phyloP scores from a whole-genome alignment of 2,888 invertebrate genomes.

The Apoderus coryli region DNA sequence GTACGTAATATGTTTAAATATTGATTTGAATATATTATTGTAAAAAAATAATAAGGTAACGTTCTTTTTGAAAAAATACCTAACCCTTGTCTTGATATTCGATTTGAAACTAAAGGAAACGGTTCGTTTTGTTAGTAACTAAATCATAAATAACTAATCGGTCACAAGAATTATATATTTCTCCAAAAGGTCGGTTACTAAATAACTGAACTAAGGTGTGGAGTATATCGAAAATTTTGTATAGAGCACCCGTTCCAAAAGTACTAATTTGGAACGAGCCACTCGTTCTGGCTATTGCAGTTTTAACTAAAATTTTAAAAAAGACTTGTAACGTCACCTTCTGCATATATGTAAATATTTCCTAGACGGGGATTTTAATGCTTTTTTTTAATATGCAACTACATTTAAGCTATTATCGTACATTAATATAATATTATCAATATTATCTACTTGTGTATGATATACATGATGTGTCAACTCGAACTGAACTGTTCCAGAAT shows the following conservation, averaged over 20 bases:
- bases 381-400: too few relatives aligned
- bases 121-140: conserved; percentile 6
- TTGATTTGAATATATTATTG: conserved; percentile 27
- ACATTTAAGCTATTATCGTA: too few relatives aligned
- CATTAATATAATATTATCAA: too few relatives aligned
- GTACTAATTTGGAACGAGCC: conserved; percentile 19
- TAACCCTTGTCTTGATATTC: conserved; percentile 14
- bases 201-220: conserved; percentile 31
- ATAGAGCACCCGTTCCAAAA: conserved; percentile 31
- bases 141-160: conserved; percentile 11
- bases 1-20: conserved; percentile 11
- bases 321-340: too few relatives aligned
- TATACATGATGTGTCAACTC: too few relatives aligned
- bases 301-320: conserved; percentile 27
- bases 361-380: conserved; percentile 23
- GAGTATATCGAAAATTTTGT: conserved; percentile 33
- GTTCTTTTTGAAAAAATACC: conserved; percentile 16
- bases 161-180: conserved; percentile 18
- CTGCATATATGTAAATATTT: too few relatives aligned
- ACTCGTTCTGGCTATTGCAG: conserved; percentile 35
- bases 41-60: conserved; percentile 28
- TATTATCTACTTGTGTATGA: too few relatives aligned
- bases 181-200: conserved; percentile 19
- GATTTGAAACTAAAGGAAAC: conserved; percentile 12
- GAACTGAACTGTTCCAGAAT: too few relatives aligned